Evolutionary conservation across 2,113 vertebrate genomes (phyloP).

Genomic region (Prochilodus magdalenae): DNA sequence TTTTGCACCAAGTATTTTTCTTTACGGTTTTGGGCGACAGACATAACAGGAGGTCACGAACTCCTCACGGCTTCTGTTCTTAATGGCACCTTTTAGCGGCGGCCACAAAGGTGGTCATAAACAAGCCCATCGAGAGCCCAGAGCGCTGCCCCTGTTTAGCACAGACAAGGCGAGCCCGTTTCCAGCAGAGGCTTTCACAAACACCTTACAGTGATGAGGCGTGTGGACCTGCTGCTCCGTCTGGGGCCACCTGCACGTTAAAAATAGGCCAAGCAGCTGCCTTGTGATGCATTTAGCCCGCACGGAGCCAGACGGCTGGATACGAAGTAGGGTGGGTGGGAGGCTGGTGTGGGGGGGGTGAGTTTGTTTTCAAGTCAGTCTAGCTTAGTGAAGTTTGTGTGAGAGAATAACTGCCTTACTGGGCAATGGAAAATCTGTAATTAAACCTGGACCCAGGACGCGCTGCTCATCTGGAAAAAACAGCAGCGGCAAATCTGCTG

Average conservation of each 20-base stretch:
- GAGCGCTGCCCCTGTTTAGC: background rate
- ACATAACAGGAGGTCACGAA: background rate
- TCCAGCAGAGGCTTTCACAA: conserved; percentile 25
- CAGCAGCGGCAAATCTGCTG: conserved; percentile 25
- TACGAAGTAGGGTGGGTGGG: background rate
- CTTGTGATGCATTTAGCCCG: conserved; percentile 40
- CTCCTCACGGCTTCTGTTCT: background rate
- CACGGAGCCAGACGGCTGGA: conserved; percentile 6
- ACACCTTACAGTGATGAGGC: conserved; percentile 31
- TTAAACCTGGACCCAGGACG: conserved; percentile 31
- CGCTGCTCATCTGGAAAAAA: conserved; percentile 21
- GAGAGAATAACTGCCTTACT: conserved; percentile 16
- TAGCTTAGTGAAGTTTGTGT: conserved; percentile 20
- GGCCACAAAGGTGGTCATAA: conserved; percentile 11
- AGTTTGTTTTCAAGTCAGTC: conserved; percentile 29
- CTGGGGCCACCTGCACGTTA: conserved; percentile 48
- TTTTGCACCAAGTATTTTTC: background rate
- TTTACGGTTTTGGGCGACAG: background rate
- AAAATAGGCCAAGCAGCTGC: conserved; percentile 53
- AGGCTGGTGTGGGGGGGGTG: background rate
- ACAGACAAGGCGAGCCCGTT: background rate
- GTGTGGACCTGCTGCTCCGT: conserved; percentile 28
- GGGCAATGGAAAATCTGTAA: conserved; percentile 38
- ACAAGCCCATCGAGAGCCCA: background rate
- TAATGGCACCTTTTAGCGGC: background rate